These are phyloP conservation scores for Mycetomoellerius zeteki DNA, from an alignment of 1,140 invertebrate species.

Conservation along the genomic window DNA sequence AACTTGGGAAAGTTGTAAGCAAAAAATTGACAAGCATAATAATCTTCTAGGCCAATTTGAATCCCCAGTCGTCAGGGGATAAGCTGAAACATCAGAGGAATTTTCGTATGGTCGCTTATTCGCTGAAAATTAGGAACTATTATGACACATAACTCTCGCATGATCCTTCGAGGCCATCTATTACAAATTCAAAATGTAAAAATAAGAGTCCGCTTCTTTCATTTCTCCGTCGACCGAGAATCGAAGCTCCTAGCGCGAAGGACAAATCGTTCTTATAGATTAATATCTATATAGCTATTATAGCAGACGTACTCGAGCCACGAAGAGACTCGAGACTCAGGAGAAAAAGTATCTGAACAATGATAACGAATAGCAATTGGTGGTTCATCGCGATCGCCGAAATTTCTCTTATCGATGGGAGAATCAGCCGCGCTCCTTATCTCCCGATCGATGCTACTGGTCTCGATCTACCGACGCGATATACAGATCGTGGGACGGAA, in stretches of 20 bases:
- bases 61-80: constrained; percentile 62
- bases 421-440: constrained; percentile 34
- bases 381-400: constrained; percentile 47
- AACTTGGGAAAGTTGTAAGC: constrained; percentile 14
- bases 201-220: constrained; percentile 65
- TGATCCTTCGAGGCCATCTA: constrained; percentile 61
- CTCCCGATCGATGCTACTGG: constrained; percentile 48
- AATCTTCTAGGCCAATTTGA: constrained; percentile 12
- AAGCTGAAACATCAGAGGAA: constrained; percentile 53
- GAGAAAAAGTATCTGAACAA: constrained; percentile 3
- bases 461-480: constrained; percentile 43
- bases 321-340: constrained; percentile 17
- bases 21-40: neutral
- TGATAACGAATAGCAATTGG: constrained; percentile 20
- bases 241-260: constrained; percentile 69
- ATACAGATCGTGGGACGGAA: neutral
- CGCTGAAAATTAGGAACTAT: constrained; percentile 15
- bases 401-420: constrained; percentile 46
- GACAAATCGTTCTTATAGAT: constrained; percentile 58
- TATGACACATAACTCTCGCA: constrained; percentile 36
- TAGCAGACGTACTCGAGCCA: constrained; percentile 35
- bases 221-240: constrained; percentile 71
- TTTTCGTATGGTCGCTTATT: constrained; percentile 42
- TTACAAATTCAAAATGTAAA: constrained; percentile 12
- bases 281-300: constrained; percentile 59